A percentile compares a stretch with the other conserved stretches of the same genome.
phyloP scores from a whole-genome alignment of 2,113 vertebrate genomes.

The Ammodytes marinus region DNA sequence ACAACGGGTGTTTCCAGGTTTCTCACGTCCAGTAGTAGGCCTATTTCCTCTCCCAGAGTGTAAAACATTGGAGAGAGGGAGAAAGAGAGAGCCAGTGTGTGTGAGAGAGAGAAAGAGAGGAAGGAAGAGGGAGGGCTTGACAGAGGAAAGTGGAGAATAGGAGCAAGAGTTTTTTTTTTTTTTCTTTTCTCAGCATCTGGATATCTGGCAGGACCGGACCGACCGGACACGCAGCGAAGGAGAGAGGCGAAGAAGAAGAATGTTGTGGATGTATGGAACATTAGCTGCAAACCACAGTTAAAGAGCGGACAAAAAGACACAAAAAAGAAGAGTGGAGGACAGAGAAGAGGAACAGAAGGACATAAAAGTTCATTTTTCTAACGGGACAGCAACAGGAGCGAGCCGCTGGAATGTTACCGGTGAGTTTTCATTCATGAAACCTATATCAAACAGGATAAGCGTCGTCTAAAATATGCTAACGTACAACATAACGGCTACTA shows the following conservation, averaged over 20 bases:
- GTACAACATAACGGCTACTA: too few species aligned
- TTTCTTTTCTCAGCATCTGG: slow-evolving; percentile 58
- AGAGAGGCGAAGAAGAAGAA: not conserved
- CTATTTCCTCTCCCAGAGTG: not conserved
- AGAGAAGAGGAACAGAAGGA: not conserved
- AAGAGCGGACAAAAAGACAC: not conserved
- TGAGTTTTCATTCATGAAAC: slow-evolving; percentile 67
- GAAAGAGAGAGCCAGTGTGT: not conserved
- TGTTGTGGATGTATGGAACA: slow-evolving; percentile 13
- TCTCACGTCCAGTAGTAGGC: not conserved
- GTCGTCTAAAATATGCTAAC: not conserved
- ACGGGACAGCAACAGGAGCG: slow-evolving; percentile 24
- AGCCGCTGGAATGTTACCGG: slow-evolving; percentile 81
- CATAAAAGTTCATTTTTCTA: slow-evolving; percentile 14
- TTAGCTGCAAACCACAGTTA: not conserved
- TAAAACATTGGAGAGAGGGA: not conserved
- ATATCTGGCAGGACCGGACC: slow-evolving; percentile 16
- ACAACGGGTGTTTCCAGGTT: not conserved
- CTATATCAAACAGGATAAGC: not conserved
- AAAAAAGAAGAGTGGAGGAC: not conserved
- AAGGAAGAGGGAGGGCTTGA: slow-evolving; percentile 64
- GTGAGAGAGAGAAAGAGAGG: slow-evolving; percentile 3
- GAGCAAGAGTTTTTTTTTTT: slow-evolving; percentile 39
- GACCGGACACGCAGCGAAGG: not conserved
- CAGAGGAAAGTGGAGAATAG: slow-evolving; percentile 43